These are phyloP conservation scores for Leiothrix lutea DNA, from an alignment of 2,113 vertebrate genomes.

Conservation along the genomic window DNA sequence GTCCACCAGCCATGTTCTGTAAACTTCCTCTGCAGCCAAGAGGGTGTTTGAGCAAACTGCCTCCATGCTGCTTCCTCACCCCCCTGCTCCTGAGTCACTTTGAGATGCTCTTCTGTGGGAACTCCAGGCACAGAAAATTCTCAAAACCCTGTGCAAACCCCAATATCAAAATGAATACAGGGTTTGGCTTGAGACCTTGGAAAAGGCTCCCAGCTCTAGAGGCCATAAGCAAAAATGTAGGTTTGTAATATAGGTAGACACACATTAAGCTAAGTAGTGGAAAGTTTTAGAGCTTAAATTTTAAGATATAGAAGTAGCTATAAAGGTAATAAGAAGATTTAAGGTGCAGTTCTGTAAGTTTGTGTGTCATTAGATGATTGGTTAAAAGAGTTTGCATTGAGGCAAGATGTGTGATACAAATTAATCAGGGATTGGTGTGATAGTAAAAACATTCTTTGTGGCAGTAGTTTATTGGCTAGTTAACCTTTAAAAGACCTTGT, in stretches of 20 bases:
- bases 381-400: neutral
- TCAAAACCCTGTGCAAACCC: neutral
- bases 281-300: neutral
- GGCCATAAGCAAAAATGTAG: neutral
- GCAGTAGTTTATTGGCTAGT: neutral
- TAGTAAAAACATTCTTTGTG: neutral
- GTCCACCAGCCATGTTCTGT: neutral
- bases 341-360: neutral
- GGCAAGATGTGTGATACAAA: fast-evolving
- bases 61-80: neutral
- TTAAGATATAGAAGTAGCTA: neutral
- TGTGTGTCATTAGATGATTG: neutral
- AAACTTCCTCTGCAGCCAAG: neutral
- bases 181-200: neutral
- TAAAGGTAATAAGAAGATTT: neutral
- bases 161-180: neutral
- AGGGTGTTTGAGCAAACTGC: neutral
- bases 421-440: neutral
- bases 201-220: neutral
- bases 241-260: neutral
- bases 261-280: neutral
- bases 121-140: neutral
- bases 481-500: neutral
- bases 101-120: neutral
- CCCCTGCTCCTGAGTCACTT: neutral